These are phyloP conservation scores for Gymnoscopelus microlampas DNA, from an alignment of 2,797 vertebrate species.

Conservation along the genomic window DNA sequence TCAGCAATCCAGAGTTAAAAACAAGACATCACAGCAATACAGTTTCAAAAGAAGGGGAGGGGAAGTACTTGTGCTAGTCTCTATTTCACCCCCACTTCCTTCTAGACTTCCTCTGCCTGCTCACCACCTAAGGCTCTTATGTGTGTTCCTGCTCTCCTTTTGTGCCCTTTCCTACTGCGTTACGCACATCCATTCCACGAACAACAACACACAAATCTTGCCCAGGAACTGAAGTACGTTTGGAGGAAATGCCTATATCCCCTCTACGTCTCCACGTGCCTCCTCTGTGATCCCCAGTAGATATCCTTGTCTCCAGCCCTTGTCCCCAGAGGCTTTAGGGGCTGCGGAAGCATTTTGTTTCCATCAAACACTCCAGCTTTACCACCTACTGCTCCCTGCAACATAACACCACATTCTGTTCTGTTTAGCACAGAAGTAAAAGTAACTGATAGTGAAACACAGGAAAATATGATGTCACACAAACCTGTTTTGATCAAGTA, in stretches of 20 bases:
- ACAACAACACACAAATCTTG: slow-evolving; percentile 53
- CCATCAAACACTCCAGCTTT: slow-evolving; percentile 28
- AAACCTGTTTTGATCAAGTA: not conserved
- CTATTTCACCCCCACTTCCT: slow-evolving; percentile 63
- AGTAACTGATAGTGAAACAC: not conserved
- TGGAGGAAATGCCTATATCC: slow-evolving; percentile 72
- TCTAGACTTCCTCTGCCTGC: slow-evolving; percentile 44
- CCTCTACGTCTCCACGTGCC: slow-evolving; percentile 59
- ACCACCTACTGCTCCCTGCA: slow-evolving; percentile 30
- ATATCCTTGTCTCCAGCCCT: slow-evolving; percentile 39
- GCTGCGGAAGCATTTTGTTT: slow-evolving; percentile 57
- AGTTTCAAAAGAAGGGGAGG: slow-evolving; percentile 32
- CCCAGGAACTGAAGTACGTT: slow-evolving; percentile 65
- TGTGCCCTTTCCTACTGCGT: slow-evolving; percentile 36
- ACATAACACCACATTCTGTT: slow-evolving; percentile 3
- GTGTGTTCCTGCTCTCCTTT: slow-evolving; percentile 33
- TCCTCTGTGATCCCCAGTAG: slow-evolving; percentile 51
- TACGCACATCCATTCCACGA: slow-evolving; percentile 40
- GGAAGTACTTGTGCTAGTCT: slow-evolving; percentile 52
- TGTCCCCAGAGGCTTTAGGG: slow-evolving; percentile 29
- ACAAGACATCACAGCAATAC: too few relatives aligned
- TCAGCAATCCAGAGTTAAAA: too few relatives aligned
- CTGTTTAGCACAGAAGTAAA: slow-evolving; percentile 1
- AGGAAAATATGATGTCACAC: not conserved
- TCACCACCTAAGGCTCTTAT: slow-evolving; percentile 40